A percentile compares a stretch with the other conserved stretches of the same genome.
Conservation (phyloP, 2,797 vertebrate species). For the Phoeniculus purpureus region DNA sequence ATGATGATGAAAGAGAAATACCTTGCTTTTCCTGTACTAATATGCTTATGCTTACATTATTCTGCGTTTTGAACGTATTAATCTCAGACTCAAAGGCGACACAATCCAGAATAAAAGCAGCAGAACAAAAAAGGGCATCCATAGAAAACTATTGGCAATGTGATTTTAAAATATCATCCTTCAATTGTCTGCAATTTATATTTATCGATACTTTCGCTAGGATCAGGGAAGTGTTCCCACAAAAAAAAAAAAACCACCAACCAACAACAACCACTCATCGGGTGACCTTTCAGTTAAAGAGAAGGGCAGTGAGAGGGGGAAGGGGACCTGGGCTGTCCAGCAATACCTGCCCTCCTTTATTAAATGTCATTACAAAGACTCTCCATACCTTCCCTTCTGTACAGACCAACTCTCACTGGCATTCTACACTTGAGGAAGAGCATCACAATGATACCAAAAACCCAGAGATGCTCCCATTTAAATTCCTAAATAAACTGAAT, state of each 20-base stretch:
- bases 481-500: neutral
- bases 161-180: constrained; percentile 70
- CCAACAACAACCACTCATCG: neutral
- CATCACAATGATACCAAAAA: rapidly evolving
- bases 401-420: neutral
- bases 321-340: constrained; percentile 18
- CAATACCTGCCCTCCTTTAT: constrained; percentile 11
- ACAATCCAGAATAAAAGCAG: neutral
- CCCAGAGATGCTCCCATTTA: neutral
- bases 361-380: constrained; percentile 53
- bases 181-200: constrained; percentile 68
- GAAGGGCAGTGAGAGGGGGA: constrained; percentile 28
- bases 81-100: constrained; percentile 45
- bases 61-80: constrained; percentile 47
- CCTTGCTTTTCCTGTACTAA: constrained; percentile 9
- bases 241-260: neutral
- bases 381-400: neutral
- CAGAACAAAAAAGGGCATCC: constrained; percentile 61
- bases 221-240: constrained; percentile 34
- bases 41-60: constrained; percentile 36
- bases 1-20: constrained; percentile 1
- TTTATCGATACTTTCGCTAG: constrained; percentile 56
- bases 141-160: constrained; percentile 61
- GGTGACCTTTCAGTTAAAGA: constrained; percentile 59
- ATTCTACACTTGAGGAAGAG: neutral